phyloP scores from a whole-genome alignment of 2,113 vertebrate species.

The Formicarius rufipectus region DNA sequence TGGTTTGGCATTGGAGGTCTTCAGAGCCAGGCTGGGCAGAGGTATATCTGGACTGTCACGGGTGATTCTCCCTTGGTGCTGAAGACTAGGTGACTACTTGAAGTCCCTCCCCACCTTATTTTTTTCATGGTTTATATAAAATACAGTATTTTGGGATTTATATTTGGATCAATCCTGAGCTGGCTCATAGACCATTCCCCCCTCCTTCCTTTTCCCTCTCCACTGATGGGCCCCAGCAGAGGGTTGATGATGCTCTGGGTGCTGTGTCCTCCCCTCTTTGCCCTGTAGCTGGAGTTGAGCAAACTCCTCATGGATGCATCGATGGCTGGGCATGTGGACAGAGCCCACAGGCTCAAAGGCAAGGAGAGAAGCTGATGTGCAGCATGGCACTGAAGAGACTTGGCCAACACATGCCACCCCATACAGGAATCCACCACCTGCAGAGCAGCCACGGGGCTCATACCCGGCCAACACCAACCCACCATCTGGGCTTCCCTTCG shows the following conservation, averaged over 20 bases:
- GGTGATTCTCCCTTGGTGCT: not conserved
- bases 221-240: rapidly evolving
- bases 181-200: not conserved
- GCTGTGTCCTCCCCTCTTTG: rapidly evolving
- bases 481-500: not conserved
- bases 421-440: rapidly evolving
- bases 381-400: not conserved
- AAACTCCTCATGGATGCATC: rapidly evolving
- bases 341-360: not conserved
- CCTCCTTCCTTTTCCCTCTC: not conserved
- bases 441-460: rapidly evolving
- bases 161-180: not conserved
- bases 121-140: not conserved
- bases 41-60: not conserved
- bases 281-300: not conserved
- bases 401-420: not conserved
- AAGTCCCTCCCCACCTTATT: not conserved
- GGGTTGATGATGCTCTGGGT: not conserved
- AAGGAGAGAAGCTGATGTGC: not conserved
- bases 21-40: not conserved
- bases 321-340: rapidly evolving
- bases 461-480: not conserved
- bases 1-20: not conserved
- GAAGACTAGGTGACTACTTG: not conserved
- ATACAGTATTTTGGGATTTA: not conserved